Percentiles rank a stretch among this genome's conserved stretches.
phyloP scores from a whole-genome alignment of 2,888 invertebrate species.

The Polylopha cassiicola region DNA sequence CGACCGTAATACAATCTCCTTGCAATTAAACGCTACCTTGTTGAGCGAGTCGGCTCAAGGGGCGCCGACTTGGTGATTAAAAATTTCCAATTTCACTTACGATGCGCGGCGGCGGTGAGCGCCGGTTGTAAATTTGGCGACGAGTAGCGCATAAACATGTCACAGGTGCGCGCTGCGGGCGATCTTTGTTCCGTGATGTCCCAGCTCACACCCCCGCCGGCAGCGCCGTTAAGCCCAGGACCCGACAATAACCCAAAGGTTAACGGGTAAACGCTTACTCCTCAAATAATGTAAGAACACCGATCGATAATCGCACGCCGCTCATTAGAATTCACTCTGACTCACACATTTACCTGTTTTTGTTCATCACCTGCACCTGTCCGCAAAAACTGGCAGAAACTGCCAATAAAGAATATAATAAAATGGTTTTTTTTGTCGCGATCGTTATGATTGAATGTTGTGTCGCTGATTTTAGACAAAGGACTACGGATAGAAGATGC shows the following conservation, averaged over 20 bases:
- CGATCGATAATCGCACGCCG: constrained; percentile 10
- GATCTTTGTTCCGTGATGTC: constrained; percentile 43
- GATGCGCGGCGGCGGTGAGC: constrained; percentile 32
- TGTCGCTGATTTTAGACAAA: constrained; percentile 76
- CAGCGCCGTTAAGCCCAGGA: constrained; percentile 18
- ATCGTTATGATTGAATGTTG: constrained; percentile 71
- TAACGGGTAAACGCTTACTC: constrained; percentile 21
- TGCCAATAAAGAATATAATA: constrained; percentile 44
- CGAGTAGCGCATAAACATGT: constrained; percentile 63
- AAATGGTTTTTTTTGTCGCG: constrained; percentile 51
- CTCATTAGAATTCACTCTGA: constrained; percentile 19
- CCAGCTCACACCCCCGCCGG: constrained; percentile 17
- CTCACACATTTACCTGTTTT: constrained; percentile 35
- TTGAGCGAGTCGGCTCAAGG: constrained; percentile 38
- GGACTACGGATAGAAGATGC: constrained; percentile 60
- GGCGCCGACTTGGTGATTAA: constrained; percentile 59
- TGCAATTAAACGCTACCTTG: constrained; percentile 35
- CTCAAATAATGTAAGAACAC: constrained; percentile 14
- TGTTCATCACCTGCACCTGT: constrained; percentile 49
- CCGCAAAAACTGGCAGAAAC: constrained; percentile 48
- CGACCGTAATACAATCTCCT: constrained; percentile 22
- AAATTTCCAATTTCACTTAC: constrained; percentile 59
- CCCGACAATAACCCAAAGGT: constrained; percentile 21
- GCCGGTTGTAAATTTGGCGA: constrained; percentile 62
- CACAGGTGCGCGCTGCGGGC: constrained; percentile 50